Conservation (phyloP, 2,113 vertebrate species). For the Rhineura floridana region DNA sequence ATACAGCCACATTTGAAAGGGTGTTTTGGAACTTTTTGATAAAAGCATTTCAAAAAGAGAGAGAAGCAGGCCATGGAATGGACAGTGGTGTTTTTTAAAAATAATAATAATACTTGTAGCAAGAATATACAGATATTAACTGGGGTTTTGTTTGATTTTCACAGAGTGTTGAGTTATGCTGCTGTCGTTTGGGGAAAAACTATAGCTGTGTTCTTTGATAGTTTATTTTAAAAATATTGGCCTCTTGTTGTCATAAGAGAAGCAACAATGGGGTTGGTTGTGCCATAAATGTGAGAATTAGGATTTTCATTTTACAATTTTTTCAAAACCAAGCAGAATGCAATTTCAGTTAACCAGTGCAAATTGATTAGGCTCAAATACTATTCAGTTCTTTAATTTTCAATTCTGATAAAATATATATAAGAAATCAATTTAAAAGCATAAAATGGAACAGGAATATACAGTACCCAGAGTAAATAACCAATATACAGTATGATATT, state of each 20-base stretch:
- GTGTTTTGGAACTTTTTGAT: constrained; percentile 72
- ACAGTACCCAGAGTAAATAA: constrained; percentile 63
- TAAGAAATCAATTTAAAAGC: constrained; percentile 72
- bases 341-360: constrained; percentile 49
- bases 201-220: constrained; percentile 30
- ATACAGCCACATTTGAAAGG: constrained; percentile 59
- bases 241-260: constrained; percentile 10
- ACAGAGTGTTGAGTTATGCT: constrained; percentile 35
- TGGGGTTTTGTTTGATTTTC: constrained; percentile 29
- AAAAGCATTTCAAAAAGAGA: constrained; percentile 57
- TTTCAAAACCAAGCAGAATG: constrained; percentile 38
- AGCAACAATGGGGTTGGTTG: constrained; percentile 32
- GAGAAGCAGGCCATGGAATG: constrained; percentile 55
- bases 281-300: constrained; percentile 27
- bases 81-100: constrained; percentile 23
- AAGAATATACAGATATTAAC: constrained; percentile 40
- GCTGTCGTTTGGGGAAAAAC: constrained; percentile 22
- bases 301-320: constrained; percentile 40
- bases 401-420: constrained; percentile 68
- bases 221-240: constrained; percentile 23
- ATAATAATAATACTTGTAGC: not conserved
- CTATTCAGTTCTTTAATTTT: constrained; percentile 66
- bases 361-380: constrained; percentile 65
- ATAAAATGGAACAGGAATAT: constrained; percentile 65
- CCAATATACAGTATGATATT: constrained; percentile 64